Evolutionary conservation across 2,888 invertebrate species (phyloP).

Genomic region (Zeuzera pyrina): DNA sequence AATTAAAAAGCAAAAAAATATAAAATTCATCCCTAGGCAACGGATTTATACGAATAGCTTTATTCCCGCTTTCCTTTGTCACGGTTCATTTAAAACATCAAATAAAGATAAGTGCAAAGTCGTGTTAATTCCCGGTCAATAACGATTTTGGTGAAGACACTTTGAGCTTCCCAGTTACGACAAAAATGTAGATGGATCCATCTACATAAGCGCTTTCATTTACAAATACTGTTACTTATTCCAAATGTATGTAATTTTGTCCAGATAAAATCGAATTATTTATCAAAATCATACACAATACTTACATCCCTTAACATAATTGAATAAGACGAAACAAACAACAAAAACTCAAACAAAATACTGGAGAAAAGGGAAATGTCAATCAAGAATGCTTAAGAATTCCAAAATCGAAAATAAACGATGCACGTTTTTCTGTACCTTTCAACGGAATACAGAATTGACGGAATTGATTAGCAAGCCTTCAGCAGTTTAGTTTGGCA

Average conservation of each 20-base stretch:
- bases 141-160: neutral
- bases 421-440: conserved; percentile 1
- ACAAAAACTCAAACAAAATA: neutral
- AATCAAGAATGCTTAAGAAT: conserved; percentile 6
- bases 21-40: no score
- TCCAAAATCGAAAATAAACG: conserved; percentile 4
- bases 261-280: no score
- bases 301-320: no score
- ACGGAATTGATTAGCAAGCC: conserved; percentile 7
- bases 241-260: no score
- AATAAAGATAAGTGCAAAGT: conserved; percentile 5
- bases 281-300: no score
- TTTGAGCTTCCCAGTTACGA: neutral
- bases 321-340: neutral
- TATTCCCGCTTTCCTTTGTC: conserved; percentile 4
- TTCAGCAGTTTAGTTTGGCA: conserved; percentile 21
- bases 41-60: conserved; percentile 2
- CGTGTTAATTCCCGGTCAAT: neutral
- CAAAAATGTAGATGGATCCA: no score
- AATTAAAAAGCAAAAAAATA: no score
- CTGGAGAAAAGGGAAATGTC: neutral
- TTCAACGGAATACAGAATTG: conserved; percentile 5
- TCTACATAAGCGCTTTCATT: no score
- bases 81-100: conserved; percentile 6
- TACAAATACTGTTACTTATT: no score